A percentile compares a stretch with the other conserved stretches of the same genome.
Conservation (phyloP, 2,113 vertebrate species). For the Xiphorhynchus elegans region DNA sequence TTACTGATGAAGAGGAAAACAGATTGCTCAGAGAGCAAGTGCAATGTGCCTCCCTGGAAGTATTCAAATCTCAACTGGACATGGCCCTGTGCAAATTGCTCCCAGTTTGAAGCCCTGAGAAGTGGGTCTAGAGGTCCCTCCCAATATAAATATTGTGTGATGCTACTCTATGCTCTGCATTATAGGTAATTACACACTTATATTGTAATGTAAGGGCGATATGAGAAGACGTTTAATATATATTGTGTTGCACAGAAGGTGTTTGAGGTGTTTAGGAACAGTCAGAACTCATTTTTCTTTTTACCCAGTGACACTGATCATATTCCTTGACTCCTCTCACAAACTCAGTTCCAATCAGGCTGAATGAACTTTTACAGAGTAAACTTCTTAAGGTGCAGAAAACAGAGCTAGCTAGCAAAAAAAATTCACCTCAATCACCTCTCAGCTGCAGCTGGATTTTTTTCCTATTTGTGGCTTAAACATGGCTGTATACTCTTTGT, state of each 20-base stretch:
- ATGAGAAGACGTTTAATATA: background rate
- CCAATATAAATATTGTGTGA: background rate
- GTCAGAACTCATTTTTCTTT: background rate
- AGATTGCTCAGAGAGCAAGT: background rate
- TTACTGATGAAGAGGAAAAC: background rate
- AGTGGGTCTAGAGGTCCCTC: background rate
- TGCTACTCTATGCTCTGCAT: background rate
- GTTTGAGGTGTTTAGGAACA: background rate
- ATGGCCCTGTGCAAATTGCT: background rate
- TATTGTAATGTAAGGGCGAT: background rate
- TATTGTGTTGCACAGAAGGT: background rate
- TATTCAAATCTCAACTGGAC: background rate
- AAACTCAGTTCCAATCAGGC: background rate
- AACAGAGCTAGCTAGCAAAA: background rate
- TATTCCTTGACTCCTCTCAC: background rate
- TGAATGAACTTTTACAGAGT: background rate
- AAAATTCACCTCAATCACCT: background rate
- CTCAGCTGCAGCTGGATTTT: background rate
- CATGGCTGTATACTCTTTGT: background rate
- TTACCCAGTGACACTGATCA: background rate
- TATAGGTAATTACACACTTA: background rate
- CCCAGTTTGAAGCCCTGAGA: background rate
- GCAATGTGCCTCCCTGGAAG: background rate
- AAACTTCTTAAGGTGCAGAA: background rate
- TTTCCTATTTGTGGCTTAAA: background rate